phyloP scores from a whole-genome alignment of 53 echinoderm and acorn worm genomes.

The Crossaster papposus region DNA sequence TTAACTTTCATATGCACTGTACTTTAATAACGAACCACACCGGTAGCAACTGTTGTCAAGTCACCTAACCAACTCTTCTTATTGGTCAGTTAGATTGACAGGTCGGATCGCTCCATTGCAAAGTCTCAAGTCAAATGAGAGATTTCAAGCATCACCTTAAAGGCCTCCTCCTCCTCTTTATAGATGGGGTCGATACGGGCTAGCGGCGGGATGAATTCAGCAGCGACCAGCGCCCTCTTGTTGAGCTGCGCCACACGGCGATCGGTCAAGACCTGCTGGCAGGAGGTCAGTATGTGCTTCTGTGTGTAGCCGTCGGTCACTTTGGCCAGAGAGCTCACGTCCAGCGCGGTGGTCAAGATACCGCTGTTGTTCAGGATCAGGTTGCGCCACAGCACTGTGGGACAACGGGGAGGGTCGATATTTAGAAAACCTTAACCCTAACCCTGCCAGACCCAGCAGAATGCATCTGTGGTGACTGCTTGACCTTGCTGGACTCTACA shows the following conservation, averaged over 20 bases:
- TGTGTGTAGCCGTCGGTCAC: conserved; percentile 99
- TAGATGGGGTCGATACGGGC: conserved; percentile 97
- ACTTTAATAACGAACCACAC: too few species aligned
- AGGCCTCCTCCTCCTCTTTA: conserved; percentile 98
- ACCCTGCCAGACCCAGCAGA: too few species aligned
- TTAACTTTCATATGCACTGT: too few species aligned
- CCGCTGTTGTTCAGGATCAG: conserved; percentile 83
- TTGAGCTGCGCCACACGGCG: conserved; percentile 86
- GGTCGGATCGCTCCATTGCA: too few species aligned
- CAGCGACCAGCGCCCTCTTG: conserved; percentile 82
- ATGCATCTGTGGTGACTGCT: too few species aligned
- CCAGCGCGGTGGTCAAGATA: conserved; percentile 76
- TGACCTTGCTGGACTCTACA: too few species aligned
- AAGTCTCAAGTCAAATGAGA: neutral
- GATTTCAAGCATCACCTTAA: conserved; percentile 69
- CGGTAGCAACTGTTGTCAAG: too few species aligned
- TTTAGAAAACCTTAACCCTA: neutral
- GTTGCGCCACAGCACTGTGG: conserved; percentile 85
- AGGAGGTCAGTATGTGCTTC: conserved; percentile 91
- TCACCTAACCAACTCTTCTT: too few species aligned
- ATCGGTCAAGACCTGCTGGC: conserved; percentile 92
- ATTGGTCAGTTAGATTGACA: too few species aligned
- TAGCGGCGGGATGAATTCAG: conserved; percentile 93
- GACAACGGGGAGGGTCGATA: neutral
- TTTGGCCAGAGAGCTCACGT: conserved; percentile 96